A percentile compares a stretch with the other conserved stretches of the same genome.
Conservation (phyloP, 2,113 vertebrate genomes). For the Atlantisia rogersi region DNA sequence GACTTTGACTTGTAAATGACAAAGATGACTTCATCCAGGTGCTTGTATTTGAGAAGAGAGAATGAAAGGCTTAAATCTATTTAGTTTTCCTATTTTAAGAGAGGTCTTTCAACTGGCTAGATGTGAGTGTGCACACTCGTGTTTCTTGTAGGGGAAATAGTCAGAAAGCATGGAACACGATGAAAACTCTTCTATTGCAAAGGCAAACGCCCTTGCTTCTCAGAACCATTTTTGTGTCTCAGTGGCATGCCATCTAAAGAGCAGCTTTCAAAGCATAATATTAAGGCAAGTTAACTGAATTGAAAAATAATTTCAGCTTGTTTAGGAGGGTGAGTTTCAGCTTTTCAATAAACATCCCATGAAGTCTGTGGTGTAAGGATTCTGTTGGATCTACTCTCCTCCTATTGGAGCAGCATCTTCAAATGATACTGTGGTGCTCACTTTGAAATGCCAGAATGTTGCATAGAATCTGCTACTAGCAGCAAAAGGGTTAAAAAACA, state of each 20-base stretch:
- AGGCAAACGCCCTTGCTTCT: not conserved
- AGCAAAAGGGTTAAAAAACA: conserved; percentile 16
- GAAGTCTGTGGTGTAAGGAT: not conserved
- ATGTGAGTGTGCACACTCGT: not conserved
- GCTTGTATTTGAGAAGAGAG: not conserved
- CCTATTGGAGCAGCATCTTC: not conserved
- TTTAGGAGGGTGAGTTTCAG: not conserved
- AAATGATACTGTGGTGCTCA: not conserved
- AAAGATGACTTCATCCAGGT: not conserved
- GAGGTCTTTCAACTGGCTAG: not conserved
- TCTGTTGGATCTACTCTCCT: not conserved
- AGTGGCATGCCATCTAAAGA: not conserved
- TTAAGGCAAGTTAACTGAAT: not conserved
- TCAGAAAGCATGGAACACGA: not conserved
- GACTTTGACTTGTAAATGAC: not conserved
- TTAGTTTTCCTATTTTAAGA: not conserved
- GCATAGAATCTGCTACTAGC: not conserved
- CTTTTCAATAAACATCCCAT: not conserved
- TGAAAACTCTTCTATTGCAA: not conserved
- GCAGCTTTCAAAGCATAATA: not conserved
- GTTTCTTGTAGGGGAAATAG: not conserved
- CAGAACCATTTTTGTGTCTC: not conserved
- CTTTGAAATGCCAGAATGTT: not conserved
- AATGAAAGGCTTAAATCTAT: not conserved
- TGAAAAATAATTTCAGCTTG: not conserved